Percentiles rank a stretch among this genome's conserved stretches.
Evolutionary conservation across 2,888 invertebrate genomes (phyloP).

Genomic region (Bugula neritina): DNA sequence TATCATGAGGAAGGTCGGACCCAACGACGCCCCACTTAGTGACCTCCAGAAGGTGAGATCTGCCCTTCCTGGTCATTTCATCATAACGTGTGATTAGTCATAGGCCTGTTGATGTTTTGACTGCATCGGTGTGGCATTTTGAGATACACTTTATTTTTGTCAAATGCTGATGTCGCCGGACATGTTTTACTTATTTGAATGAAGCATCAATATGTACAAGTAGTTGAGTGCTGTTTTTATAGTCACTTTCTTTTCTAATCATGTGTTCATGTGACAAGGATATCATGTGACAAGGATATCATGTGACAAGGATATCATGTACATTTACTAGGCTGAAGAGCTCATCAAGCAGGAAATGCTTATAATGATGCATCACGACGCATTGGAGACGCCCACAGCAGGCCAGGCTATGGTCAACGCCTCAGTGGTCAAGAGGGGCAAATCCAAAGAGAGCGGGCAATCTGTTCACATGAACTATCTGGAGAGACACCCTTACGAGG

Average conservation of each 20-base stretch:
- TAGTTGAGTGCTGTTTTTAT: no score
- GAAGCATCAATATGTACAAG: no score
- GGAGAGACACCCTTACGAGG: constrained; percentile 78
- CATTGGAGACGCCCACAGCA: constrained; percentile 67
- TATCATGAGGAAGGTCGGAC: constrained; percentile 70
- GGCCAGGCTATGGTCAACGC: constrained; percentile 43
- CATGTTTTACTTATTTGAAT: no score
- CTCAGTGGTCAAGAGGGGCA: constrained; percentile 40
- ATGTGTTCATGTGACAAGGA: no score
- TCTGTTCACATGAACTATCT: constrained; percentile 64
- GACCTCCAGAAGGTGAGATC: constrained; percentile 69
- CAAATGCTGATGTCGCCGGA: no score
- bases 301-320: no score
- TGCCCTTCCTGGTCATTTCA: no score
- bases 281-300: no score
- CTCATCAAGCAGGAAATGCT: constrained; percentile 93
- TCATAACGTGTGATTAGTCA: no score
- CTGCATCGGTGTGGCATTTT: no score
- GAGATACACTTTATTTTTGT: no score
- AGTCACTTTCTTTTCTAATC: no score
- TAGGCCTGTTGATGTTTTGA: neutral
- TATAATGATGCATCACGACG: constrained; percentile 86
- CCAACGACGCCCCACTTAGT: constrained; percentile 67
- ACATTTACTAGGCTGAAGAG: constrained; percentile 91
- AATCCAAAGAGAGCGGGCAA: constrained; percentile 43